Evolutionary conservation across 2,888 invertebrate genomes (phyloP), one percentile per base, ranked within the genome.

Genomic region (Diaperis boleti): DNA sequence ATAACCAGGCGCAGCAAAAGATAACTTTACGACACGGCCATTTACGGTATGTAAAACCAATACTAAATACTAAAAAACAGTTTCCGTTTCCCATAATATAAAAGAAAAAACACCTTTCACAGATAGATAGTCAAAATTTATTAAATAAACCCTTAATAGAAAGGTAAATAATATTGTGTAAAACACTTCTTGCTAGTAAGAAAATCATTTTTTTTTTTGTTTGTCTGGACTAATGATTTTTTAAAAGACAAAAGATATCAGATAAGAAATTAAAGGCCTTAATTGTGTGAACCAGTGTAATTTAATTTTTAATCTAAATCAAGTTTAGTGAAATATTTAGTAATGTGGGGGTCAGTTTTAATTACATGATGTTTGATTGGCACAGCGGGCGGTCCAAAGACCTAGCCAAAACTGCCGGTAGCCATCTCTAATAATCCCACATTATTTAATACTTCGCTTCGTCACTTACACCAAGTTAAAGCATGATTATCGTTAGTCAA

Each of bases 401-500:
- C 55, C 33, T 55, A 26, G 37, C 37, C 49, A 14, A 47, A 47
- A 10, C n/a, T 14, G 20, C 37, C 75, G 72, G 75, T 75, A 75
- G 75, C 73, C 65, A 67, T 68, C 70, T 69, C 71, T 75, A 76
- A 76, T 75, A 75, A 76, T 73, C 72, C 71, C 68, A 71, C 69
- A 72, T 72, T 73, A 70, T 75, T 75, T 72, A 73, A 70, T 72
- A 68, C 67, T 74, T 74, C 69, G 76, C 75, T 68, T 72, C 74
- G 75, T 76, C 76, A 76, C 71, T 74, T 74, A 69, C 66, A 70
- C 64, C 70, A 67, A 72, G 72, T 74, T 73, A 75, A 70, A 59
- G 69, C 71, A 71, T 73, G 72, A 72, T 74, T 74, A 75, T 74
- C 74, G 73, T 70, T 75, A 72, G 74, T 72, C 75, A 75, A 74